phyloP scores from a whole-genome alignment of 1,140 invertebrate genomes.

The Leptopilina boulardi region DNA sequence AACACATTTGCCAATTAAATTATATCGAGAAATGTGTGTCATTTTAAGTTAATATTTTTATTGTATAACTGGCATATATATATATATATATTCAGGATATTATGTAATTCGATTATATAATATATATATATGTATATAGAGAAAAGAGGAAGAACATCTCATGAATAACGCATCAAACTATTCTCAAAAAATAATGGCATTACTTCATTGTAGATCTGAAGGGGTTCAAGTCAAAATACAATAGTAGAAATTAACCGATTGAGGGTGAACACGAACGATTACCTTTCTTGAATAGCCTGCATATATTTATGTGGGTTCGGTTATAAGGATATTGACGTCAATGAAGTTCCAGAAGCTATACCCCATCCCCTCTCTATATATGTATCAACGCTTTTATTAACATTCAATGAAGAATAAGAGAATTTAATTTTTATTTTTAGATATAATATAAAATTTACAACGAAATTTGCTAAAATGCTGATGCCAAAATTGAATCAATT shows the following conservation, averaged over 20 bases:
- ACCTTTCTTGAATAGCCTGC: slow-evolving; percentile 19
- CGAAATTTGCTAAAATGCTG: too few species aligned
- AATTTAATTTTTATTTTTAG: neutral
- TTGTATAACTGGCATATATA: too few species aligned
- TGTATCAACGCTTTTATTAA: neutral
- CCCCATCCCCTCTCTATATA: neutral
- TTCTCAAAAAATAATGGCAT: neutral
- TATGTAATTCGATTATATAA: too few species aligned
- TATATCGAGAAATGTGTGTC: too few species aligned
- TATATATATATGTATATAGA: too few species aligned
- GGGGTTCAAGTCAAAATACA: slow-evolving; percentile 21
- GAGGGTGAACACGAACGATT: slow-evolving; percentile 25
- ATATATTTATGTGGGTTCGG: slow-evolving; percentile 24
- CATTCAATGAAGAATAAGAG: neutral
- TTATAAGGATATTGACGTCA: slow-evolving; percentile 9
- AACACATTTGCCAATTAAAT: too few species aligned
- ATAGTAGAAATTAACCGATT: slow-evolving; percentile 18
- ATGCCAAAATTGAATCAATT: too few species aligned
- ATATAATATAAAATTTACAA: neutral
- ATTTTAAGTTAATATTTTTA: too few species aligned
- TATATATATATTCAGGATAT: too few species aligned
- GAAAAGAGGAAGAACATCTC: neutral
- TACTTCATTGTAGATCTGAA: neutral
- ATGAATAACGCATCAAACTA: slow-evolving; percentile 3
- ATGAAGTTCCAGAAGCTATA: slow-evolving; percentile 5